Conservation (phyloP, 1,140 invertebrate genomes). For the Diachasma alloeum region DNA sequence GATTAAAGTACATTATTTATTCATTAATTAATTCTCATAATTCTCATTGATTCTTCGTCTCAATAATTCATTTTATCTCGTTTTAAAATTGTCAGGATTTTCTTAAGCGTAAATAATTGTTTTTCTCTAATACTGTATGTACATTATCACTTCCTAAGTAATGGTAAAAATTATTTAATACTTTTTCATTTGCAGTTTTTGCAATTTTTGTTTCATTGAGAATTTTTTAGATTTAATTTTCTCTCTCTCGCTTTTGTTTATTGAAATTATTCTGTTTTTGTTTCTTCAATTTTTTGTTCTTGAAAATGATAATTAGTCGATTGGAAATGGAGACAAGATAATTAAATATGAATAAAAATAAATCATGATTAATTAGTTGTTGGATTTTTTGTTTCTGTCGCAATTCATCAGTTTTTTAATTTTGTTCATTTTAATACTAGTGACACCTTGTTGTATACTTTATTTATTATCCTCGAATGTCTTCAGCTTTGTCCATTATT, state of each 20-base stretch:
- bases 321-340: not conserved
- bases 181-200: not conserved
- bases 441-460: not conserved
- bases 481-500: not conserved
- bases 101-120: conserved; percentile 22
- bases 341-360: no score
- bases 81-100: not conserved
- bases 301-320: not conserved
- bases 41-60: conserved; percentile 17
- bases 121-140: conserved; percentile 53
- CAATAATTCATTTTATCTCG: conserved; percentile 12
- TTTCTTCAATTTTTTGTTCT: not conserved
- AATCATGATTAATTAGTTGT: no score
- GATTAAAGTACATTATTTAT: conserved; percentile 44
- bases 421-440: not conserved
- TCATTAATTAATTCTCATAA: conserved; percentile 25
- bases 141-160: conserved; percentile 49
- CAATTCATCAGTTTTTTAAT: not conserved
- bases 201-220: no score
- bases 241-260: no score
- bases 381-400: no score
- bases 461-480: conserved; percentile 8
- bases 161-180: not conserved
- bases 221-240: no score
- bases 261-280: not conserved